Evolutionary conservation across 1,140 invertebrate genomes (phyloP), one percentile per base, ranked within the genome.

Genomic region (Drosophila rhopaloa): DNA sequence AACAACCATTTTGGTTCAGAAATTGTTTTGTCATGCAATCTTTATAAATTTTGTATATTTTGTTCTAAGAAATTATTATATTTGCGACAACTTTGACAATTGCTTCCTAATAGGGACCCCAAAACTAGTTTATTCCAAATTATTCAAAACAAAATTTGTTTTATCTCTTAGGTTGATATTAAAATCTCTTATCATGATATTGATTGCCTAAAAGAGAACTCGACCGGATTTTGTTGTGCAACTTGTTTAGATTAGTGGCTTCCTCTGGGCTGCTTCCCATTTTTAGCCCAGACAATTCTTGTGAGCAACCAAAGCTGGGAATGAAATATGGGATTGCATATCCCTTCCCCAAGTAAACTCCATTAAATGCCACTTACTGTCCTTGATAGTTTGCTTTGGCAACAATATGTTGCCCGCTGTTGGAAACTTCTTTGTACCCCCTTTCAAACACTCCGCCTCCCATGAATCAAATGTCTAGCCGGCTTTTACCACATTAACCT

Each of bases 401-500:
- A 77, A 83, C 84, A 88, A 89, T 84, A 88, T 80, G 80, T 59
- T 68, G 48, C 48, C 46, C 53, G 24, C 46, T 53, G 24, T 8
- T 32, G 47, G 56, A 27, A 40, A 19, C 56, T 29, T 24, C 47
- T 16, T 55, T 14, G n/a, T 16, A 16, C 14, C 16, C 40, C 46
- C 47, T 50, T 50, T 13, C 40, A 19, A 11, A 11, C 50, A 73
- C 37, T 19, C 48, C 24, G n/a, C 13, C 9, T 38, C 8, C 47
- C 24, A 19, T 24, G 37, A 32, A 56, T 27, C 44, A 37, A 56
- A 51, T 65, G 51, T 67, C 81, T 73, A 66, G 76, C 75, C 76
- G 71, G 72, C 76, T 57, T 77, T 88, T 88, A 88, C 83, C 83
- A 88, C 83, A 88, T 88, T 88, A 88, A 88, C 83, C 83, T 89